A percentile compares a stretch with the other conserved stretches of the same genome.
Conservation (phyloP, 92 coral and sea anemone genomes). For the Isaurus tuberculatus region DNA sequence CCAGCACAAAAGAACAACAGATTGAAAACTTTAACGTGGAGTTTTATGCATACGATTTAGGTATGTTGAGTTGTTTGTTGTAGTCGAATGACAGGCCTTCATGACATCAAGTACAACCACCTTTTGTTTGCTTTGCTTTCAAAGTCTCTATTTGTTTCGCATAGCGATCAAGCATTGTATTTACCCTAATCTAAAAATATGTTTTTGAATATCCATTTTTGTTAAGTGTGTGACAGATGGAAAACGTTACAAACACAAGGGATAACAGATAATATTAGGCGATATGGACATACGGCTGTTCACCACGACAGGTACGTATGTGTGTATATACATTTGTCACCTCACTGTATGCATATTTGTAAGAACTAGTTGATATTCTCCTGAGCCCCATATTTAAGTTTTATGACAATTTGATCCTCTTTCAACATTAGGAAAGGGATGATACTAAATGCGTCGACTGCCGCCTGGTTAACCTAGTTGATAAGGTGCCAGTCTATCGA, state of each 20-base stretch:
- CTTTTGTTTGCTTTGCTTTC: too few species aligned
- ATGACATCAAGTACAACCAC: too few species aligned
- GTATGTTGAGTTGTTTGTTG: constrained; percentile 54
- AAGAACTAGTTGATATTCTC: too few species aligned
- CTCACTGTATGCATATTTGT: too few species aligned
- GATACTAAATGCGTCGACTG: too few species aligned
- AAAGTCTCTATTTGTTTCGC: not conserved
- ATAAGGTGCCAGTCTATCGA: too few species aligned
- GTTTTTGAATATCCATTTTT: not conserved
- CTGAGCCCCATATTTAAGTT: too few species aligned
- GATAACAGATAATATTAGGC: constrained; percentile 22
- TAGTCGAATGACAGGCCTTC: not conserved
- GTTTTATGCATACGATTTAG: constrained; percentile 67
- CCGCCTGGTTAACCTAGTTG: too few species aligned
- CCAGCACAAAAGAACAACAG: not conserved
- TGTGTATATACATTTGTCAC: too few species aligned
- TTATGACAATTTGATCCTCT: too few species aligned
- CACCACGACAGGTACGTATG: constrained; percentile 53
- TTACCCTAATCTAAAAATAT: not conserved
- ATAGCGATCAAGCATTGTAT: too few species aligned
- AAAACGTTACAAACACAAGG: constrained; percentile 30
- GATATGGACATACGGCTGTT: constrained; percentile 70
- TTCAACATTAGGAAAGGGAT: too few species aligned
- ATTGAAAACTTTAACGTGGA: constrained; percentile 44
- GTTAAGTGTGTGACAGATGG: constrained; percentile 55